Conservation (phyloP, 2,888 invertebrate genomes). For the Margaritifera margaritifera region DNA sequence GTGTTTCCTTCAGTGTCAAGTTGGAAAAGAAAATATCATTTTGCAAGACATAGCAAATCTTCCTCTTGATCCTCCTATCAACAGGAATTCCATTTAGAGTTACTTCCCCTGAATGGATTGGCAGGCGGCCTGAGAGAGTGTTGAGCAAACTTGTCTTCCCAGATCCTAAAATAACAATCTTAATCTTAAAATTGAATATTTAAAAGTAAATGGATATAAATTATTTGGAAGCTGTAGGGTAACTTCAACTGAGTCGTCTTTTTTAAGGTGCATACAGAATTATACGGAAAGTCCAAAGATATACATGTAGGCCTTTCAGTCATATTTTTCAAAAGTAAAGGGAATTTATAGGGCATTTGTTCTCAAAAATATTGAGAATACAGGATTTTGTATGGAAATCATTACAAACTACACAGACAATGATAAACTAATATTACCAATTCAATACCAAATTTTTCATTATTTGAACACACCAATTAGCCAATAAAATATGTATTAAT, state of each 20-base stretch:
- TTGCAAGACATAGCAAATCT: conserved; percentile 86
- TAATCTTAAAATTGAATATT: background rate
- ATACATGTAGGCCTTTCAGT: too few species aligned
- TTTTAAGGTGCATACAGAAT: background rate
- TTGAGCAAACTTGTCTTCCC: conserved; percentile 87
- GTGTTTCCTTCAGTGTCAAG: conserved; percentile 83
- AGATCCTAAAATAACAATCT: conserved; percentile 73
- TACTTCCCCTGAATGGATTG: conserved; percentile 79
- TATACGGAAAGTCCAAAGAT: too few species aligned
- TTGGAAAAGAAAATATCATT: conserved; percentile 88
- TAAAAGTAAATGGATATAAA: background rate
- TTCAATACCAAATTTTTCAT: too few species aligned
- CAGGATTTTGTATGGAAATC: too few species aligned
- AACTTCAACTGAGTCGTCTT: background rate
- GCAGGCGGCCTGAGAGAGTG: conserved; percentile 81
- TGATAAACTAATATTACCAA: too few species aligned
- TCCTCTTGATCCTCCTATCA: conserved; percentile 82
- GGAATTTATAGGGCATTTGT: too few species aligned
- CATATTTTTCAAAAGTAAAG: too few species aligned
- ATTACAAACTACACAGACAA: too few species aligned
- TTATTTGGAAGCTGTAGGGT: background rate
- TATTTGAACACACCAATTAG: too few species aligned
- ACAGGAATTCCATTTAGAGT: conserved; percentile 80
- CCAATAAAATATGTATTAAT: too few species aligned
- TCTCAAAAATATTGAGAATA: too few species aligned